Evolutionary conservation across 2,113 vertebrate genomes (phyloP).

Genomic region (Helogale parvula): DNA sequence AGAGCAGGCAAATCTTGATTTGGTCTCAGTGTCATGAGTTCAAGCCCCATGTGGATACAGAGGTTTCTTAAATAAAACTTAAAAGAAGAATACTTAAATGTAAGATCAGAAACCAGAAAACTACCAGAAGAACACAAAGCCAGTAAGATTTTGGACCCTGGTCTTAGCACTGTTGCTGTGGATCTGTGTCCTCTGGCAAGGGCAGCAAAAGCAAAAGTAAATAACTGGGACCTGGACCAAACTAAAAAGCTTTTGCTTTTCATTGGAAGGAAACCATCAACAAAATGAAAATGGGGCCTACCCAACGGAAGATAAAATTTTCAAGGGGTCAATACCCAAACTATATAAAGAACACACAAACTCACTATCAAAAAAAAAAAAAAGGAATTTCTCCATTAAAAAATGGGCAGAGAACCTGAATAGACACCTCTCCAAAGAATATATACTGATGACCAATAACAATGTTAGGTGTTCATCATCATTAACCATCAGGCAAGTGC

Average conservation of each 20-base stretch:
- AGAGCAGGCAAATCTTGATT: not conserved
- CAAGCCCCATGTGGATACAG: not conserved
- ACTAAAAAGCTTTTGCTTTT: not conserved
- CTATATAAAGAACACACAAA: not conserved
- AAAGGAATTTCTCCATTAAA: not conserved
- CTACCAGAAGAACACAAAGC: not conserved
- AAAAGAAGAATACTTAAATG: not conserved
- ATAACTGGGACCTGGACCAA: not conserved
- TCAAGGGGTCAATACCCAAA: not conserved
- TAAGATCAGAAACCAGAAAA: not conserved
- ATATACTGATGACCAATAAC: not conserved
- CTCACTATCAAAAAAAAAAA: not conserved
- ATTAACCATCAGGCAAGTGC: not conserved
- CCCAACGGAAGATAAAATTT: not conserved
- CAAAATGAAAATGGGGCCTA: not conserved
- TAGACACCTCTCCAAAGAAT: not conserved
- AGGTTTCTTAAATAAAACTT: not conserved
- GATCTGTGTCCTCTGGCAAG: not conserved
- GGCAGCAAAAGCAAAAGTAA: not conserved
- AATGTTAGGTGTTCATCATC: not conserved
- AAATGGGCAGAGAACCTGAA: not conserved
- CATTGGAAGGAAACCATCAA: not conserved
- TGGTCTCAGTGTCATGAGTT: not conserved
- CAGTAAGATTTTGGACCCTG: not conserved
- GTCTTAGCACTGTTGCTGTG: not conserved